Base-by-base conservation (phyloP, 2,888 invertebrate genomes). In the Salpingus planirostris region DNA sequence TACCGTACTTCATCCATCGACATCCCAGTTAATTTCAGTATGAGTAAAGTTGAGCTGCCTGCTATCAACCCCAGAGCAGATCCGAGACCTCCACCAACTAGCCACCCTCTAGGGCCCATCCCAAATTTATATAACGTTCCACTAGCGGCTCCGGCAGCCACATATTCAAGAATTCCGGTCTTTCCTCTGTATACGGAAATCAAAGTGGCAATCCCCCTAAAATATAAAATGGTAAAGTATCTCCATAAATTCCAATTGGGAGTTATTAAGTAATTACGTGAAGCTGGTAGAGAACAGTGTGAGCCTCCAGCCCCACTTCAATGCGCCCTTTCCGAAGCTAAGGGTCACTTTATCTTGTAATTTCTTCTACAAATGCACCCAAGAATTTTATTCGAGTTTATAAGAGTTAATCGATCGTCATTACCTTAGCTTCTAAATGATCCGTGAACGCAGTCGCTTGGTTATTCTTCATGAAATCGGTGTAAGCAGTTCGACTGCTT, bases 301-400 rank as follows among this genome's bases (percentile, higher is more conserved):
- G 13, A 86, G 52, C 48, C 80, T 70, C 77, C 77, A 78, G 2
- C 78, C 79, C 75, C 80, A 80, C 45, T 67, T 70, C 10, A 69
- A 70, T 1, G 78, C 84, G n/a, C 85, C 86, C 63, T 70, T 80
- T 1, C 74, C 75, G 64, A 87, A 82, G 42, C 71, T 74, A 11
- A 77, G 27, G 0, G 76, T 78, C 1, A 86, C 77, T 56, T 69
- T 65, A 55, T 83, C 78, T 64, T 85, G 83, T 10, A 87, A 57
- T 50, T 71, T 71, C 68, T 73, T 76, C 77, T 84, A 59, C 10
- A 70, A 68, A 33, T 26, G 26, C 29, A 26, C 12, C 26, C 28
- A 31, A 29, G 11, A 14, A 29, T 11, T 11, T 6, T 15, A 4
- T 15, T 15, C 21, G 11, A 3, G 8, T 8, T 11, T 10, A 10